Percentiles rank a stretch among this genome's conserved stretches.
These are phyloP conservation scores for Diploptera punctata DNA, from an alignment of 2,888 invertebrate species.

Conservation along the genomic window DNA sequence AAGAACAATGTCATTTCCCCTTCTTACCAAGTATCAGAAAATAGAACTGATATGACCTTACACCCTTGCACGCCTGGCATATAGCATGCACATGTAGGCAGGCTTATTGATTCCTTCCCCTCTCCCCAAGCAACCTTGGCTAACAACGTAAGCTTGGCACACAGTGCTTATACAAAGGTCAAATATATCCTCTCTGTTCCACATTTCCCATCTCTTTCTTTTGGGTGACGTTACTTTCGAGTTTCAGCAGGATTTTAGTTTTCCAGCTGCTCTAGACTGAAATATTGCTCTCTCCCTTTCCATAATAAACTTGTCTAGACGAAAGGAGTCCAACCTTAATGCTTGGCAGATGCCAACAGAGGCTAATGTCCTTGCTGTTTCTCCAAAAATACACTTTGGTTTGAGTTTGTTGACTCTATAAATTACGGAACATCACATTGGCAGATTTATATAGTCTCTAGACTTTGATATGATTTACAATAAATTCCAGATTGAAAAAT, in stretches of 20 bases:
- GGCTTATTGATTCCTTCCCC: slow-evolving; percentile 35
- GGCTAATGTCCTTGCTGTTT: neutral
- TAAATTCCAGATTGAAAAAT: no score
- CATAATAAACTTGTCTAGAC: slow-evolving; percentile 16
- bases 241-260: neutral
- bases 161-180: slow-evolving; percentile 29
- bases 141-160: slow-evolving; percentile 18
- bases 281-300: neutral
- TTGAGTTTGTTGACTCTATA: slow-evolving; percentile 11
- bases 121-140: neutral
- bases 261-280: neutral
- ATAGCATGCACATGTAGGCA: slow-evolving; percentile 17
- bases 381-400: neutral
- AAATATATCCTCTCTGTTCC: slow-evolving; percentile 25
- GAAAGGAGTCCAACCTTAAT: neutral
- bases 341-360: neutral
- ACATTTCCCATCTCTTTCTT: neutral
- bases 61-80: neutral
- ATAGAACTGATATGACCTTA: slow-evolving; percentile 15
- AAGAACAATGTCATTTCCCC: no score
- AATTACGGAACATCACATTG: no score
- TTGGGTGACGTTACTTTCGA: slow-evolving; percentile 27
- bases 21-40: no score
- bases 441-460: no score
- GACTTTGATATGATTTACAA: no score